Base-by-base conservation (phyloP, 2,888 invertebrate genomes). In the Agonopterix alstromeriana region DNA sequence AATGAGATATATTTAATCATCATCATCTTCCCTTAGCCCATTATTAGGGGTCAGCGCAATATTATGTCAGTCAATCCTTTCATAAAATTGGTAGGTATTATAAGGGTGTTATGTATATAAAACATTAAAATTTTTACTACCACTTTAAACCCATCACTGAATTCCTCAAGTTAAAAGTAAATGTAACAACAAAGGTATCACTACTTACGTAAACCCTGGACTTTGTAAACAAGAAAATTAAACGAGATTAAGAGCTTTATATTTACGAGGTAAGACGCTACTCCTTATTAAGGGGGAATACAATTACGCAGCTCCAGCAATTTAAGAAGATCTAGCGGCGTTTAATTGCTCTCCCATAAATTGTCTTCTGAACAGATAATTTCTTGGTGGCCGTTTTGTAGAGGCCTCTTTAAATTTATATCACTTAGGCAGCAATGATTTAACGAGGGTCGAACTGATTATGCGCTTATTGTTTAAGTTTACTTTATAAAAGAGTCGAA, bases 301-400 rank as follows among this genome's bases (percentile, higher is more conserved):
- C 81, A 81, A 82, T 82, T 82, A 81, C 76, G 71, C 77, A 77
- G 72, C 77, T 66, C 71, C 71, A 77, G 76, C 77, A 76, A 78
- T 78, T 81, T 77, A 76, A 74, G 76, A 67, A 81, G 79, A 80
- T 78, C 72, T 76, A 77, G 70, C 66, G 65, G 65, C 72, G 68
- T 78, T 79, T 81, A 82, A 82, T 82, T 82, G 73, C 77, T 72
- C 60, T 63, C 59, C 67, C 72, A 79, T 82, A 79, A 82, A 81
- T 81, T 80, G 73, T 75, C 69, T 68, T 73, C 67, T 65, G 75
- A 77, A 74, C 75, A 75, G 74, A 81, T 80, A 76, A 78, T 79
- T 77, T 77, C 71, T 67, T 63, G 65, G 62, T 62, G 62, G 61
- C 60, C 64, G 61, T 74, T 74, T 75, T 77, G 77, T 74, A 69